Evolutionary conservation across 2,113 vertebrate genomes (phyloP).

Genomic region (Myiagra hebetior): DNA sequence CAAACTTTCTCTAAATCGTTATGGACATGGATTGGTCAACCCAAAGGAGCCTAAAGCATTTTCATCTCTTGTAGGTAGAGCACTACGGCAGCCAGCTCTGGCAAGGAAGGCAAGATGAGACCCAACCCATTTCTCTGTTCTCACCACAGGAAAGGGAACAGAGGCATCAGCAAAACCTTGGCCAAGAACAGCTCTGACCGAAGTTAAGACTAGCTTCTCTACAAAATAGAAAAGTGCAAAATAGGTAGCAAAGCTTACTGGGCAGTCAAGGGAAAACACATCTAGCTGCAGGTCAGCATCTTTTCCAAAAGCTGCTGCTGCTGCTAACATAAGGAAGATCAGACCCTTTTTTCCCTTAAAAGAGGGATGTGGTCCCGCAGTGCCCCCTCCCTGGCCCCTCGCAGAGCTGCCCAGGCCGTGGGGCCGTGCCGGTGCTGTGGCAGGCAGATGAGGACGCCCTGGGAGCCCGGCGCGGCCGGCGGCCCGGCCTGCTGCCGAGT

Average conservation of each 20-base stretch:
- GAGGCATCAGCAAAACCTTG: neutral
- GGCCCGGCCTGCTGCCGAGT: neutral
- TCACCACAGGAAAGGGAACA: neutral
- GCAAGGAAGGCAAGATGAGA: neutral
- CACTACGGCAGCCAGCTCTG: neutral
- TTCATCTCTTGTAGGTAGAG: neutral
- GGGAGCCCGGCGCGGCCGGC: neutral
- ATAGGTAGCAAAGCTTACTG: neutral
- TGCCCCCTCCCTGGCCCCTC: neutral
- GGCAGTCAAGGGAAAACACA: neutral
- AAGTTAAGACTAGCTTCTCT: neutral
- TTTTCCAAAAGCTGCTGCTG: neutral
- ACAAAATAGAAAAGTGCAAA: neutral
- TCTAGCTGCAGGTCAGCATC: neutral
- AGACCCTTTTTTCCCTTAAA: neutral
- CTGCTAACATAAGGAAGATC: neutral
- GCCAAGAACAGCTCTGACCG: neutral
- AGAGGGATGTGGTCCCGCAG: accelerated
- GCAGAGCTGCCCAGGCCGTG: accelerated
- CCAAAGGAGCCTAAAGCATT: neutral
- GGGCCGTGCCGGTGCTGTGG: neutral
- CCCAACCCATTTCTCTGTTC: neutral
- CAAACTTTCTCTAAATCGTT: neutral
- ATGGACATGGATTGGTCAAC: neutral
- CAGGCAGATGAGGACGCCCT: neutral